Percentiles rank a stretch among this genome's conserved stretches.
Evolutionary conservation across 2,797 vertebrate genomes (phyloP).

Genomic region (Peromyscus melanophrys): DNA sequence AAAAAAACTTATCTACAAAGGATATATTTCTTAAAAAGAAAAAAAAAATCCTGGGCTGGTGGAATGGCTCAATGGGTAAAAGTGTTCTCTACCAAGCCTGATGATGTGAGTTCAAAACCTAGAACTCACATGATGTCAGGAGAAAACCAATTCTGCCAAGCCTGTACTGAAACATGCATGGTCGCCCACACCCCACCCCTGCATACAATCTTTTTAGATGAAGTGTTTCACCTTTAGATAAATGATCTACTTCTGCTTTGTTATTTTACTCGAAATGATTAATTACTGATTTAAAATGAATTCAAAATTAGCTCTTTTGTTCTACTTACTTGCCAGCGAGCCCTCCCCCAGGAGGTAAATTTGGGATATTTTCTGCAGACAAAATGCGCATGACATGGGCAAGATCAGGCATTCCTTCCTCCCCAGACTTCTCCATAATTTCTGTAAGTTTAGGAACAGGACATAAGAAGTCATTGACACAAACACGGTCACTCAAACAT

Average conservation of each 20-base stretch:
- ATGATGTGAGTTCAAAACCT: neutral
- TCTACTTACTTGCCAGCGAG: conserved; percentile 98
- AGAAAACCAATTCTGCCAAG: neutral
- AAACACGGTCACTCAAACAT: neutral
- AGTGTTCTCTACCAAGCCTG: neutral
- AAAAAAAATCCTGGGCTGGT: neutral
- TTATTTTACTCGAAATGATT: conserved; percentile 46
- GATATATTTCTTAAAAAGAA: neutral
- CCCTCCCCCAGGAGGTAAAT: conserved; percentile 98
- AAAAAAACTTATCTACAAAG: conserved; percentile 55
- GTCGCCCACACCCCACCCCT: neutral
- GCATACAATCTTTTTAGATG: neutral
- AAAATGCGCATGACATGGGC: conserved; percentile 97
- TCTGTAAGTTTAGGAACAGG: conserved; percentile 89
- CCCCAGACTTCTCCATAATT: conserved; percentile 95
- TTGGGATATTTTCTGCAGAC: conserved; percentile 96
- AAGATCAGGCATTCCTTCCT: conserved; percentile 97
- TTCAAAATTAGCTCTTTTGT: conserved; percentile 58
- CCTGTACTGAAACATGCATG: neutral
- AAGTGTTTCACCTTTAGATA: conserved; percentile 45
- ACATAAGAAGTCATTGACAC: conserved; percentile 2
- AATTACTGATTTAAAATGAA: conserved; percentile 73
- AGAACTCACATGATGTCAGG: neutral
- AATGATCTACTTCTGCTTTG: conserved; percentile 41
- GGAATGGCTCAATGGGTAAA: neutral